Conservation (phyloP, 2,797 vertebrate species). For the Lepus oiostolus region DNA sequence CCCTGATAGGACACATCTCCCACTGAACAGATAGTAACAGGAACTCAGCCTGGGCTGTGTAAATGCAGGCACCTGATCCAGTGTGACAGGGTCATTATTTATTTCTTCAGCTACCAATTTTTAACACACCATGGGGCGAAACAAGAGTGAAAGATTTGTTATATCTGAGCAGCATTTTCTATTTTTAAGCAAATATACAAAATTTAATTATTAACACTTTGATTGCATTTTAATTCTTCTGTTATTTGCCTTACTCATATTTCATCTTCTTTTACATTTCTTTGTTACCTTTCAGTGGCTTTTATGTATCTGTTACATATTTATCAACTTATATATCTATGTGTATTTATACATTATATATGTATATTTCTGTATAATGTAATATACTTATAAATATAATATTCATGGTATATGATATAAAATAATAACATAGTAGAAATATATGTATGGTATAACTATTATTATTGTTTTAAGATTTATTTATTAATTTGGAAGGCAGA, state of each 20-base stretch:
- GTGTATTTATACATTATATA: too few species aligned
- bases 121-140: constrained; percentile 39
- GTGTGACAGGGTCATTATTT: constrained; percentile 57
- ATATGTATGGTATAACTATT: too few species aligned
- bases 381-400: too few species aligned
- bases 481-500: too few species aligned
- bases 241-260: constrained; percentile 4
- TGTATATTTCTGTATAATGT: too few species aligned
- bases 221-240: constrained; percentile 76
- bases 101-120: constrained; percentile 61
- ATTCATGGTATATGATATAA: too few species aligned
- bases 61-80: background rate
- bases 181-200: constrained; percentile 73
- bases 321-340: too few species aligned
- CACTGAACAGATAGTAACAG: constrained; percentile 48
- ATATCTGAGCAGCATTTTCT: constrained; percentile 58
- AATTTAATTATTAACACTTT: constrained; percentile 66
- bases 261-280: constrained; percentile 56
- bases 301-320: background rate
- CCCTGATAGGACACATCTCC: constrained; percentile 14
- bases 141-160: constrained; percentile 65
- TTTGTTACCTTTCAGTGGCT: background rate
- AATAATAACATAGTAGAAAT: too few species aligned
- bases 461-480: too few species aligned
- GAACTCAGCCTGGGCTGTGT: background rate